A percentile compares a stretch with the other conserved stretches of the same genome.
phyloP scores from a whole-genome alignment of 1,140 invertebrate genomes.

The Lysiphlebus fabarum region DNA sequence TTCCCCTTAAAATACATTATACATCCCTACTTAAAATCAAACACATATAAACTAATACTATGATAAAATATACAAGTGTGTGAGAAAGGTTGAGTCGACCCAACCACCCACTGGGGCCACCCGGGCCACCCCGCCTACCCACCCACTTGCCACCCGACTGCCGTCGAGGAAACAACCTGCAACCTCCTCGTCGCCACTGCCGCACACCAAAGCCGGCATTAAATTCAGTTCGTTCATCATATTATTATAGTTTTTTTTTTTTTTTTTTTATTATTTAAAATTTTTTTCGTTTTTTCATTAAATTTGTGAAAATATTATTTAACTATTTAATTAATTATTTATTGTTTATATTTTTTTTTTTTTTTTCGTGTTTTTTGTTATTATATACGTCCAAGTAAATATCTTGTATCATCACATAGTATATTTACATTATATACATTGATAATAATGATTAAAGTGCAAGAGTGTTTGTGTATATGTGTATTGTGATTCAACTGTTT shows the following conservation, averaged over 20 bases:
- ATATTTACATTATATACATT: no score
- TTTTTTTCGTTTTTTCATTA: background rate
- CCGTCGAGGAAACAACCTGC: slow-evolving; percentile 56
- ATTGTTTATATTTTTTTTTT: no score
- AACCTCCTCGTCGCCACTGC: slow-evolving; percentile 34
- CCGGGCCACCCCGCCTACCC: slow-evolving; percentile 53
- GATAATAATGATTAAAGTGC: no score
- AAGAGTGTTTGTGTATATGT: no score
- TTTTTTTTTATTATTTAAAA: slow-evolving; percentile 13
- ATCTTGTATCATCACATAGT: no score
- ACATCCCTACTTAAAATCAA: slow-evolving; percentile 22
- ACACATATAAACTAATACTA: slow-evolving; percentile 25
- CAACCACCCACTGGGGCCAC: slow-evolving; percentile 42
- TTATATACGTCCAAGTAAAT: no score
- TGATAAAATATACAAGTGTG: background rate
- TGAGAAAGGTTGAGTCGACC: slow-evolving; percentile 35
- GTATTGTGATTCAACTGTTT: no score
- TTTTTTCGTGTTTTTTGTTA: no score
- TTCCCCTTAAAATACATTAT: slow-evolving; percentile 48
- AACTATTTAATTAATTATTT: no score
- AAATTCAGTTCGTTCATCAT: slow-evolving; percentile 8
- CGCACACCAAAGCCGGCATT: slow-evolving; percentile 16
- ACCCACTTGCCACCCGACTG: slow-evolving; percentile 55
- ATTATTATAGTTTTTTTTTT: slow-evolving; percentile 5
- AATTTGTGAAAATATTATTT: no score